phyloP scores from a whole-genome alignment of 2,797 vertebrate species.

The Coregonus suidteri region DNA sequence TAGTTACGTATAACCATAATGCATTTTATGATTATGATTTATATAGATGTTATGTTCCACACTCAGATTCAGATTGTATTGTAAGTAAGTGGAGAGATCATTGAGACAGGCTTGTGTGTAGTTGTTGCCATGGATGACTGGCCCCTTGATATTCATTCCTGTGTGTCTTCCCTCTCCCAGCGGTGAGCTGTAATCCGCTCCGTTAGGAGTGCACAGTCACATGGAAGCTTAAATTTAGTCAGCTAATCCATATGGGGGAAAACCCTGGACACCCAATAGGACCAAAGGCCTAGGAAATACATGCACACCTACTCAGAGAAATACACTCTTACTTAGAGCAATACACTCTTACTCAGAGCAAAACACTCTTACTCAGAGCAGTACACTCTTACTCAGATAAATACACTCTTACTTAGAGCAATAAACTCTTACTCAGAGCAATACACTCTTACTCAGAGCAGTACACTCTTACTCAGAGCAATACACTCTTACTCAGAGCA shows the following conservation, averaged over 20 bases:
- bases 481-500: no score
- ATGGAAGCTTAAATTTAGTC: constrained; percentile 70
- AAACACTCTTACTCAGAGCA: no score
- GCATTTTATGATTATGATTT: neutral
- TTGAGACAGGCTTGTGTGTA: constrained; percentile 7
- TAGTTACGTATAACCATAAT: neutral
- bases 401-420: no score
- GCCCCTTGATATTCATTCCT: constrained; percentile 43
- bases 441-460: no score
- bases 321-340: no score
- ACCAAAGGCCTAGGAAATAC: constrained; percentile 24
- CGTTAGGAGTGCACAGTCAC: constrained; percentile 63
- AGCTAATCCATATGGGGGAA: constrained; percentile 68
- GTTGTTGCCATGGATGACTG: constrained; percentile 21
- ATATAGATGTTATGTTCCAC: constrained; percentile 22
- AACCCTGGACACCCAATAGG: constrained; percentile 54
- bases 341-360: no score
- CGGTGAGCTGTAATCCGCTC: constrained; percentile 62
- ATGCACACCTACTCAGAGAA: neutral
- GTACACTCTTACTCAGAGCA: no score
- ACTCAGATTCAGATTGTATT: constrained; percentile 2
- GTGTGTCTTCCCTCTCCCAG: constrained; percentile 43
- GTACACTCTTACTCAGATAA: no score
- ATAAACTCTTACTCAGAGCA: no score
- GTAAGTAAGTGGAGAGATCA: neutral